Evolutionary conservation across 2,888 invertebrate genomes (phyloP), one percentile per base, ranked within the genome.

Genomic region (Cantharis rufa): DNA sequence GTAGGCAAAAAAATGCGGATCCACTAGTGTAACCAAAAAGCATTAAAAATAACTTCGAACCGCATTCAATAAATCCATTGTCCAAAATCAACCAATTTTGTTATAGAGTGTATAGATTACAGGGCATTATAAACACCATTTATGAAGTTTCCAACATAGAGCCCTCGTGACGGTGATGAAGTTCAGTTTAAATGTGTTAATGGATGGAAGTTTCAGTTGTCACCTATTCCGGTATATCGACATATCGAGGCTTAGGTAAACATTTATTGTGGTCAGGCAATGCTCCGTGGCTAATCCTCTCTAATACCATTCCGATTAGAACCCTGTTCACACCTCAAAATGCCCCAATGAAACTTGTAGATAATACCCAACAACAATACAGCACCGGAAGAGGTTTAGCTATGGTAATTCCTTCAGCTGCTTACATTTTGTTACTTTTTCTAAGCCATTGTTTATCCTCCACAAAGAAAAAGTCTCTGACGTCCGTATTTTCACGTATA

Each of bases 251-350:
- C 84, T 87, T 86, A 87, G 86, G 87, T 87, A 87, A 88, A 88
- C 88, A 88, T 78, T 85, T 84, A 86, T 88, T 88, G 86, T 88
- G 82, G 82, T 81, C 81, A 83, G 84, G 84, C 86, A 86, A 86
- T 85, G 86, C 84, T 82, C 84, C 84, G 86, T 85, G 80, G 81
- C 81, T 87, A 88, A 87, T 86, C 87, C 84, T 32, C 79, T 82
- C 85, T 86, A 87, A 87, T 87, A 81, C 86, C 84, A 84, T 85
- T 84, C 82, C 84, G 86, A 86, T 86, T 85, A 86, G 84, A 81
- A 77, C 80, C 78, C 82, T 83, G 83, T 86, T 86, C 86, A 85
- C 86, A 86, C 87, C 86, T 86, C 83, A 75, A 79, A 81, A 81
- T 78, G 79, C 77, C 75, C 83, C 81, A 83, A 83, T 83, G 83